A percentile compares a stretch with the other conserved stretches of the same genome.
phyloP scores from a whole-genome alignment of 2,888 invertebrate species.

The Sinotaia quadrata region DNA sequence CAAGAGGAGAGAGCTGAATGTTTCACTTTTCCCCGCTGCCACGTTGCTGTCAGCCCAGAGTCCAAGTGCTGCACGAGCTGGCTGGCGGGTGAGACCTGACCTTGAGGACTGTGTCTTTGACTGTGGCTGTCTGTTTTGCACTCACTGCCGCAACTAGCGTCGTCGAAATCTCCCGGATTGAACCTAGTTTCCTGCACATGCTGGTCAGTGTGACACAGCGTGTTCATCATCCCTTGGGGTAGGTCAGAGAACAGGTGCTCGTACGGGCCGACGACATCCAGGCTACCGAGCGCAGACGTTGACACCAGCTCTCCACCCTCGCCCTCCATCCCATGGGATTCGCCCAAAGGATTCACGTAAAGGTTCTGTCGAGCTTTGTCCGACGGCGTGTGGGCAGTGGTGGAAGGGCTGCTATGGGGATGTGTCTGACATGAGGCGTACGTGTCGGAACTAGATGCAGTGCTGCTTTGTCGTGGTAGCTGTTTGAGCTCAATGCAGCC shows the following conservation, averaged over 20 bases:
- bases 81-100: constrained; percentile 28
- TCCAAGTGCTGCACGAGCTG: constrained; percentile 63
- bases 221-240: not conserved
- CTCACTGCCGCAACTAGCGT: not conserved
- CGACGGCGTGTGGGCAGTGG: constrained; percentile 21
- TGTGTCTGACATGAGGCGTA: constrained; percentile 97
- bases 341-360: constrained; percentile 70
- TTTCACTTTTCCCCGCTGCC: constrained; percentile 55
- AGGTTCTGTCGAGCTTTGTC: constrained; percentile 58
- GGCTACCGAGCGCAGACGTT: constrained; percentile 26
- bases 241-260: constrained; percentile 25
- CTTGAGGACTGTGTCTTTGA: not conserved
- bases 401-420: constrained; percentile 75
- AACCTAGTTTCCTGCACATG: not conserved
- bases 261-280: constrained; percentile 17
- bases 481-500: constrained; percentile 66
- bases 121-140: no score
- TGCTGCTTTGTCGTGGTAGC: constrained; percentile 67
- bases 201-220: not conserved
- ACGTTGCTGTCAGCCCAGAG: constrained; percentile 59
- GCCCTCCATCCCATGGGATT: constrained; percentile 37
- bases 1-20: constrained; percentile 16
- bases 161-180: not conserved
- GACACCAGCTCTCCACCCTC: constrained; percentile 26
- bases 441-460: constrained; percentile 88